Percentiles rank a stretch among this genome's conserved stretches.
Conservation (phyloP, 2,797 vertebrate genomes). For the Coregonus suidteri region DNA sequence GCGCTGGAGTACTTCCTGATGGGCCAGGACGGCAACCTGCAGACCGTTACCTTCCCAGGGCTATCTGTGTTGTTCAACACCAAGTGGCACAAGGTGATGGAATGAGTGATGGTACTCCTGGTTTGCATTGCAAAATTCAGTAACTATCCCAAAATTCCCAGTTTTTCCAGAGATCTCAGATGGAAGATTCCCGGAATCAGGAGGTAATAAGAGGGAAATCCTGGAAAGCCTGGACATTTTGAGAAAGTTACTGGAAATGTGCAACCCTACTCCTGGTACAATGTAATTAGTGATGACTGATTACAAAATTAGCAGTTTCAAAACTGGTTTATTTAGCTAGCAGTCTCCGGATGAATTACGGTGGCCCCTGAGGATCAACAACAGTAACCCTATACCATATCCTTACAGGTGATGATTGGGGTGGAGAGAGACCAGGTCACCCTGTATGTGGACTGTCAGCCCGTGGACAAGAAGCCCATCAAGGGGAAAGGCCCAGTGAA, state of each 20-base stretch:
- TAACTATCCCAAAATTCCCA: not conserved
- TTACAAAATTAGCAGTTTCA: not conserved
- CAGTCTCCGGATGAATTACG: not conserved
- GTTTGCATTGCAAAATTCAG: not conserved
- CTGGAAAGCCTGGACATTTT: not conserved
- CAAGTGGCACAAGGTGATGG: conserved; percentile 81
- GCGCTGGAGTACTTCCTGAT: conserved; percentile 82
- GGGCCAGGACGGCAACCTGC: conserved; percentile 75
- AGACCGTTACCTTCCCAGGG: conserved; percentile 78
- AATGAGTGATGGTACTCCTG: not conserved
- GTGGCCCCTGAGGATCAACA: not conserved
- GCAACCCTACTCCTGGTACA: not conserved
- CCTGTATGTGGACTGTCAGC: conserved; percentile 81
- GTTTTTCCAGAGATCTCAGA: not conserved
- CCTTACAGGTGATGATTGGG: conserved; percentile 77
- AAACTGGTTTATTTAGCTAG: not conserved
- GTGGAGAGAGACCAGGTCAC: conserved; percentile 79
- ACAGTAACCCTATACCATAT: not conserved
- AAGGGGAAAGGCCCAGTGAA: conserved; percentile 80
- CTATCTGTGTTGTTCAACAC: conserved; percentile 83
- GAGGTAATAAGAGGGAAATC: not conserved
- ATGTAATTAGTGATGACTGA: no score
- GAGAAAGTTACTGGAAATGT: not conserved
- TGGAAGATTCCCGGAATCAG: not conserved
- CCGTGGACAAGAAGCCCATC: conserved; percentile 78